Conservation (phyloP, 2,797 vertebrate species). For the Alectoris magna region DNA sequence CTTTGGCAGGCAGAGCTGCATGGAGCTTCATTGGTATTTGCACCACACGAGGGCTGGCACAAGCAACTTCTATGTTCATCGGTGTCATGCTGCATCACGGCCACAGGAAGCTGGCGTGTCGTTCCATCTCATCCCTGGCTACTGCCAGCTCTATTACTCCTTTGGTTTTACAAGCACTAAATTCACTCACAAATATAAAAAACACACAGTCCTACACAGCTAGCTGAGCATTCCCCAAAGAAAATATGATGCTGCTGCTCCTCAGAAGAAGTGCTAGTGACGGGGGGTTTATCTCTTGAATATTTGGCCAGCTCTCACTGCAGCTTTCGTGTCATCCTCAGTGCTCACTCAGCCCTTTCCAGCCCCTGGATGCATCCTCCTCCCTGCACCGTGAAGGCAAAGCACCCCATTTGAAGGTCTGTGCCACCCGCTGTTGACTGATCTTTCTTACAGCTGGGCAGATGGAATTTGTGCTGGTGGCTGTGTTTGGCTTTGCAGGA, state of each 20-base stretch:
- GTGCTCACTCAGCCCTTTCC: background rate
- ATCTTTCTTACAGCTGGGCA: background rate
- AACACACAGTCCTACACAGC: constrained; percentile 22
- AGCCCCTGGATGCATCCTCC: background rate
- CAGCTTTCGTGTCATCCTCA: background rate
- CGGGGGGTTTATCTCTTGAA: constrained; percentile 15
- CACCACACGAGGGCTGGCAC: background rate
- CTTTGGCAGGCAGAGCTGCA: background rate
- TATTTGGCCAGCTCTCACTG: constrained; percentile 12
- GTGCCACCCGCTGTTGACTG: background rate
- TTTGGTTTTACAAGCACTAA: constrained; percentile 23
- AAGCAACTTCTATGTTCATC: background rate
- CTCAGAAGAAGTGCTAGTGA: constrained; percentile 2
- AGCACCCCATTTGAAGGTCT: background rate
- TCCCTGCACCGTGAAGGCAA: background rate
- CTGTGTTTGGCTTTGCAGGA: background rate
- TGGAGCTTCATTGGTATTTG: background rate
- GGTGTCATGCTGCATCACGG: background rate
- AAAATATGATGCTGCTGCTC: constrained; percentile 30
- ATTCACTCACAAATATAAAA: constrained; percentile 10
- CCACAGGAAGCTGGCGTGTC: accelerated
- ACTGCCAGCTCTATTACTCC: background rate
- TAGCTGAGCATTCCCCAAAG: constrained; percentile 13
- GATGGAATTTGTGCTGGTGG: background rate
- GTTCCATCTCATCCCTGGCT: background rate